Conservation (phyloP, 2,888 invertebrate species). For the Xylophagus ater region DNA sequence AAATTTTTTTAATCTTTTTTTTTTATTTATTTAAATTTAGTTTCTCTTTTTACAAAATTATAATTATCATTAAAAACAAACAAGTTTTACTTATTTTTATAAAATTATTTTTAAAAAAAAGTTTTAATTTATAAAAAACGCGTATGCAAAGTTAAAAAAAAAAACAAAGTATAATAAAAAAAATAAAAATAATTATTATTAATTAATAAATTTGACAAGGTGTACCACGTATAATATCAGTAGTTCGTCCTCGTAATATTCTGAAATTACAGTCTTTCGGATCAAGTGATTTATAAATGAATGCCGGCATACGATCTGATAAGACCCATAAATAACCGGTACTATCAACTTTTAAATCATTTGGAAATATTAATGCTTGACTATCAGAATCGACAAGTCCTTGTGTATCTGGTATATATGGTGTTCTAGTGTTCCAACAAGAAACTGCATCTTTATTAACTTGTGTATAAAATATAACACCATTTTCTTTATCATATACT, state of each 20-base stretch:
- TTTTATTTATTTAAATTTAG: no score
- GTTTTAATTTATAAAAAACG: no score
- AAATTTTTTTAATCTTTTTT: no score
- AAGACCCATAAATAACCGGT: slow-evolving; percentile 61
- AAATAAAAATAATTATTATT: no score
- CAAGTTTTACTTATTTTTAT: no score
- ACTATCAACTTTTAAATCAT: slow-evolving; percentile 59
- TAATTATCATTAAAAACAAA: no score
- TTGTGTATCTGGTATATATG: slow-evolving; percentile 53
- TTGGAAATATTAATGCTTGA: slow-evolving; percentile 60
- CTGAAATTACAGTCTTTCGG: slow-evolving; percentile 57
- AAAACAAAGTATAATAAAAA: no score
- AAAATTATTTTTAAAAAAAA: no score
- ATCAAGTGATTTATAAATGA: slow-evolving; percentile 53
- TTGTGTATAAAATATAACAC: slow-evolving; percentile 66
- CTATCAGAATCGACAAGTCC: slow-evolving; percentile 57
- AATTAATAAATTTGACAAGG: no score
- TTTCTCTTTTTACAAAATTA: no score
- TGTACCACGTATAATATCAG: slow-evolving; percentile 35
- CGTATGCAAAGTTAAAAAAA: no score
- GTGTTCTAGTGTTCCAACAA: slow-evolving; percentile 64
- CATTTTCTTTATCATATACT: slow-evolving; percentile 54
- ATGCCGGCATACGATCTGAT: slow-evolving; percentile 64
- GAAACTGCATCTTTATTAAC: slow-evolving; percentile 65
- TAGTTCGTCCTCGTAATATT: slow-evolving; percentile 32